phyloP scores from a whole-genome alignment of 2,113 vertebrate species.

The Proterorhinus semilunaris region DNA sequence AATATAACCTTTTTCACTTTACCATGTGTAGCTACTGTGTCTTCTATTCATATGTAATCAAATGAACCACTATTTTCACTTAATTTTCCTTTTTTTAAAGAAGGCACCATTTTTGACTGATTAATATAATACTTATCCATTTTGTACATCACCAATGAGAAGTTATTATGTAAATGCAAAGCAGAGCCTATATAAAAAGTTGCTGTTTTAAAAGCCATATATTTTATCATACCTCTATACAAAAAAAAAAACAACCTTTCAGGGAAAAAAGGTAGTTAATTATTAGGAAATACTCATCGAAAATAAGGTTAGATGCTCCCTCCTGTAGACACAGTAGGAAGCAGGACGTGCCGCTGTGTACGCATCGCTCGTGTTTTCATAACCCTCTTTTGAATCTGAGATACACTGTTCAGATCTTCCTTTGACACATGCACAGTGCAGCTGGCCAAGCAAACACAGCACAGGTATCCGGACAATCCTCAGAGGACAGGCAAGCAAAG shows the following conservation, averaged over 20 bases:
- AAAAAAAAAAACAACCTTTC: constrained; percentile 16
- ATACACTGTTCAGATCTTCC: constrained; percentile 55
- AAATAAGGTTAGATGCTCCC: constrained; percentile 28
- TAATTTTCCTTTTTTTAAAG: no score
- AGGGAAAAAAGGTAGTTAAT: no score
- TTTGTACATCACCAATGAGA: background rate
- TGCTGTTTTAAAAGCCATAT: background rate
- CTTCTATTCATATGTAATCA: no score
- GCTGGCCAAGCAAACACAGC: constrained; percentile 50
- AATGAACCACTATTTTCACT: no score
- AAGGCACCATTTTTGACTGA: no score
- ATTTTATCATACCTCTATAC: constrained; percentile 1
- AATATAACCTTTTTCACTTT: no score
- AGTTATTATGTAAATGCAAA: background rate
- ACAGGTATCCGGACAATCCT: constrained; percentile 74
- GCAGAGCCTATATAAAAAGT: background rate
- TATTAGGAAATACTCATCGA: constrained; percentile 2
- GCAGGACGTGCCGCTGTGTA: constrained; percentile 34
- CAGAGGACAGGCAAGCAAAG: constrained; percentile 64
- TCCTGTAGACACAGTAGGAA: constrained; percentile 70
- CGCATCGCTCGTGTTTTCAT: constrained; percentile 46
- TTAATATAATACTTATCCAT: constrained; percentile 17
- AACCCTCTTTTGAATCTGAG: constrained; percentile 49
- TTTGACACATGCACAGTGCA: constrained; percentile 54
- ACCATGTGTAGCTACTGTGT: no score